These are phyloP conservation scores for Oncorhynchus keta DNA, from an alignment of 2,113 vertebrate species.

Conservation along the genomic window DNA sequence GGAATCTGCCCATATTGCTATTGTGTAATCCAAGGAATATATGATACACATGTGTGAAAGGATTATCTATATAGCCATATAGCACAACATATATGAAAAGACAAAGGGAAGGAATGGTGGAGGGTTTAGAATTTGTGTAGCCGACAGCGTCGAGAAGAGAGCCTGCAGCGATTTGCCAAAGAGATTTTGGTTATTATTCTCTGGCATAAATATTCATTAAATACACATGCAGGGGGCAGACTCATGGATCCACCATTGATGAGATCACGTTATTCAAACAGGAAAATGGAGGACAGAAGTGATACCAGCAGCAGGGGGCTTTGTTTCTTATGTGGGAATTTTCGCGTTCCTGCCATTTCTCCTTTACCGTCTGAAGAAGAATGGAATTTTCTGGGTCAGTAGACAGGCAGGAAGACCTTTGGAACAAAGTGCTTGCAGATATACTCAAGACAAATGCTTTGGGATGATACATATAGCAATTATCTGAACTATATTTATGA, in stretches of 20 bases:
- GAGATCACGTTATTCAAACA: slow-evolving; percentile 48
- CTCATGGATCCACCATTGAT: slow-evolving; percentile 39
- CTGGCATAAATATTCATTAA: slow-evolving; percentile 64
- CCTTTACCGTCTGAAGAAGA: slow-evolving; percentile 1
- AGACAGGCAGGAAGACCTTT: slow-evolving; percentile 32
- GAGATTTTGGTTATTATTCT: slow-evolving; percentile 52
- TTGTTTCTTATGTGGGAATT: slow-evolving; percentile 16
- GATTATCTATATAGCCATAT: slow-evolving; percentile 26
- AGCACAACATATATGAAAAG: background rate
- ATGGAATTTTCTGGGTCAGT: slow-evolving; percentile 33
- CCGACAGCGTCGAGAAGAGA: slow-evolving; percentile 20
- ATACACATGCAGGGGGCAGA: slow-evolving; percentile 33
- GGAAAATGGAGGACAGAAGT: slow-evolving; percentile 28
- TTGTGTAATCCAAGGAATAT: slow-evolving; percentile 22
- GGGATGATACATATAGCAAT: slow-evolving; percentile 4
- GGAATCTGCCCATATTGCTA: slow-evolving; percentile 27
- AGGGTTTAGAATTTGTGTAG: slow-evolving; percentile 20
- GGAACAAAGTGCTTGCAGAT: slow-evolving; percentile 12
- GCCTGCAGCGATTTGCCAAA: slow-evolving; percentile 47
- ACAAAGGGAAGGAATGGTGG: slow-evolving; percentile 18
- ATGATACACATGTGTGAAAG: slow-evolving; percentile 9
- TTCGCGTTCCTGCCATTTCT: slow-evolving; percentile 3
- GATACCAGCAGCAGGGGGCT: slow-evolving; percentile 23
- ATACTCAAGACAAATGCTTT: slow-evolving; percentile 30
- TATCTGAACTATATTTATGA: slow-evolving; percentile 26